phyloP scores from a whole-genome alignment of 2,113 vertebrate genomes.

The Chaetodon auriga region DNA sequence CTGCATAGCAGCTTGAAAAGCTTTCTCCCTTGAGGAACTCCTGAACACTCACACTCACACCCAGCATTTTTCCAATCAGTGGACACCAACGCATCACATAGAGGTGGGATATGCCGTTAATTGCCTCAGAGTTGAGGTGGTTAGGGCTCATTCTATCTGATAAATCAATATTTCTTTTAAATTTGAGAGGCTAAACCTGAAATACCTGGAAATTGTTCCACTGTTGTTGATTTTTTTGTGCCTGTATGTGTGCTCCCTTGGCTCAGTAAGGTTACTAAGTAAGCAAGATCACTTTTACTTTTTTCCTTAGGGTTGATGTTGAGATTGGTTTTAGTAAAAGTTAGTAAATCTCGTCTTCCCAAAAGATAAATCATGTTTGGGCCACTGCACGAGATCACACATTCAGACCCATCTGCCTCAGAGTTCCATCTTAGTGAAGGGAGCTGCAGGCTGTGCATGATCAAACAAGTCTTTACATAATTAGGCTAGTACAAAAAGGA shows the following conservation, averaged over 20 bases:
- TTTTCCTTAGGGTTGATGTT: neutral
- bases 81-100: conserved; percentile 54
- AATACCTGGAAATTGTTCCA: conserved; percentile 19
- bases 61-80: conserved; percentile 40
- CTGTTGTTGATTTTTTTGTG: neutral
- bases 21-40: conserved; percentile 9
- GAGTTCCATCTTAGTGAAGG: neutral
- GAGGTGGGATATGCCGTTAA: conserved; percentile 68
- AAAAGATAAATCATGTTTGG: neutral
- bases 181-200: conserved; percentile 11
- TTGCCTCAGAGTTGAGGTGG: conserved; percentile 66
- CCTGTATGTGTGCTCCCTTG: neutral
- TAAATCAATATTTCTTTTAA: conserved; percentile 60
- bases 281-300: conserved; percentile 17
- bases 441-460: neutral
- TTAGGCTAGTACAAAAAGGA: conserved; percentile 4
- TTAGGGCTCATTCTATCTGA: conserved; percentile 45
- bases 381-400: neutral
- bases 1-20: conserved; percentile 14
- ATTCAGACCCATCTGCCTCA: neutral
- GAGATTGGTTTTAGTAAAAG: neutral
- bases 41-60: conserved; percentile 40
- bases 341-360: neutral
- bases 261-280: neutral
- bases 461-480: conserved; percentile 37